A percentile compares a stretch with the other conserved stretches of the same genome.
These are phyloP conservation scores for Sympetrum striolatum DNA, from an alignment of 2,888 invertebrate genomes.

Conservation along the genomic window DNA sequence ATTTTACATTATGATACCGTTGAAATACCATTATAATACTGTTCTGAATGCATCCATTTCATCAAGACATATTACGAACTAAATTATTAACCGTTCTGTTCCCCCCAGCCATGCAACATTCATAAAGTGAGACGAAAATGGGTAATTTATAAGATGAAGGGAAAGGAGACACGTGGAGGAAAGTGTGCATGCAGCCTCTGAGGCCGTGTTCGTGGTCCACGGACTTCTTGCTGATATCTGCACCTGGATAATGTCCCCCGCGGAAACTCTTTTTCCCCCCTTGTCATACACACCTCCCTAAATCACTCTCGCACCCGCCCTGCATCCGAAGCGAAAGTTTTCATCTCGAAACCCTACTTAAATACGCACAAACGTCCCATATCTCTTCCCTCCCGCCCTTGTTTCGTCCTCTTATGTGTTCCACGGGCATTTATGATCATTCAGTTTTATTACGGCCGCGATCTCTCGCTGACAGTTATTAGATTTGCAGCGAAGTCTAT, in stretches of 20 bases:
- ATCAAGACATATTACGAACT: too few relatives aligned
- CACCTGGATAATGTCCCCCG: neutral
- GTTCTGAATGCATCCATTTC: too few relatives aligned
- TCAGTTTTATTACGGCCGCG: neutral
- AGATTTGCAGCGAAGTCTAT: neutral
- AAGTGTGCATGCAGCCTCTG: neutral
- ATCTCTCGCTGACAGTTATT: neutral
- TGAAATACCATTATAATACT: too few relatives aligned
- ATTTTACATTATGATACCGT: too few relatives aligned
- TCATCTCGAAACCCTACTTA: neutral
- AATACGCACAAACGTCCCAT: neutral
- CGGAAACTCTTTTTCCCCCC: neutral
- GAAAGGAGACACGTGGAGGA: neutral
- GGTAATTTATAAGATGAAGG: neutral
- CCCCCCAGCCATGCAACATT: too few relatives aligned
- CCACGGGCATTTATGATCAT: neutral
- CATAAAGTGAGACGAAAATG: too few relatives aligned
- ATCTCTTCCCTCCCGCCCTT: neutral
- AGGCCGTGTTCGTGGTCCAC: neutral
- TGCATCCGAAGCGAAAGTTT: neutral
- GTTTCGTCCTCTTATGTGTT: neutral
- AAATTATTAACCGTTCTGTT: too few relatives aligned
- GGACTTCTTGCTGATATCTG: neutral
- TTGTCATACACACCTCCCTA: neutral
- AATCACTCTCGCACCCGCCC: neutral